Evolutionary conservation across 2,797 vertebrate species (phyloP).

Genomic region (Pipistrellus pipistrellus): DNA sequence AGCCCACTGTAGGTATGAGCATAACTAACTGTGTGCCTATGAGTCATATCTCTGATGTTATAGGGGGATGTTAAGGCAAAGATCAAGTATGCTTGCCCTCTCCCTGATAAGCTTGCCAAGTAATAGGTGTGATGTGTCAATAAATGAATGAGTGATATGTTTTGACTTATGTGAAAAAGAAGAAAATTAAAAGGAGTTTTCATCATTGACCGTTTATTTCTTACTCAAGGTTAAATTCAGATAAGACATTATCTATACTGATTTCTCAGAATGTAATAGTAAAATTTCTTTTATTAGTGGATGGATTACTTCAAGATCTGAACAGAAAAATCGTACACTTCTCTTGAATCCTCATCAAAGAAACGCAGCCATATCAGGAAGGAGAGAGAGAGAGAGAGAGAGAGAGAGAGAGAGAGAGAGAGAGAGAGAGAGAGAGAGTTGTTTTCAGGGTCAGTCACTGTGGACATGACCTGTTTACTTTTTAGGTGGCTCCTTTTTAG

Average conservation of each 20-base stretch:
- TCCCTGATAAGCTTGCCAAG: background rate
- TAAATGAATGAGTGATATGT: background rate
- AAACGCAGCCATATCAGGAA: background rate
- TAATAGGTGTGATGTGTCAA: background rate
- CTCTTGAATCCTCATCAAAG: background rate
- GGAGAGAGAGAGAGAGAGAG: background rate
- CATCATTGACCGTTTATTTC: background rate
- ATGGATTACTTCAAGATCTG: background rate
- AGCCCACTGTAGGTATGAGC: background rate
- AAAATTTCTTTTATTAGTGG: background rate
- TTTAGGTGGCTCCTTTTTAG: too few species aligned
- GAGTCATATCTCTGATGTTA: background rate
- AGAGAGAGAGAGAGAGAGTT: too few species aligned
- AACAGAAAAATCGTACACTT: background rate
- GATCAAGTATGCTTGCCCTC: background rate
- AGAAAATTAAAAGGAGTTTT: background rate
- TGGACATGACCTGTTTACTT: background rate
- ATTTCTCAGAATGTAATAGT: background rate
- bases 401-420: too few species aligned
- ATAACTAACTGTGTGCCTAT: background rate
- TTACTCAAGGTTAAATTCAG: constrained; percentile 16
- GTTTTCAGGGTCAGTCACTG: background rate
- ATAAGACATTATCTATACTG: background rate
- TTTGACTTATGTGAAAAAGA: background rate
- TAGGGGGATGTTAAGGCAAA: background rate